Evolutionary conservation across 2,888 invertebrate genomes (phyloP).

Genomic region (Brenthis hecate): DNA sequence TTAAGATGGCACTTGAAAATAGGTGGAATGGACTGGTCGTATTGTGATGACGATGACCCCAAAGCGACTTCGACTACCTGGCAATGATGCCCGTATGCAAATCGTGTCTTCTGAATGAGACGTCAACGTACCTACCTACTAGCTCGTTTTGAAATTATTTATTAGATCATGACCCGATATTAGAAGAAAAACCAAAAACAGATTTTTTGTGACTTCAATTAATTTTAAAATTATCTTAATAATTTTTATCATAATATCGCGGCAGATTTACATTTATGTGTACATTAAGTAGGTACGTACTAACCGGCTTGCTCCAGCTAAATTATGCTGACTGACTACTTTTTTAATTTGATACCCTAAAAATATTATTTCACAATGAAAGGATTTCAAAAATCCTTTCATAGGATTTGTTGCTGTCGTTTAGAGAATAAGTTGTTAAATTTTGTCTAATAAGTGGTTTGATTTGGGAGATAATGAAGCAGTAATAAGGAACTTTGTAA

Average conservation of each 20-base stretch:
- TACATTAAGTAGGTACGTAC: too few species aligned
- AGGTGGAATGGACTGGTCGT: slow-evolving; percentile 62
- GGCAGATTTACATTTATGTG: slow-evolving; percentile 6
- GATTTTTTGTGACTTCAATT: slow-evolving; percentile 36
- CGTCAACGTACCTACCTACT: slow-evolving; percentile 64
- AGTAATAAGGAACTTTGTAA: too few species aligned
- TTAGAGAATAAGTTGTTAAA: too few species aligned
- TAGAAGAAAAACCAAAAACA: slow-evolving; percentile 34
- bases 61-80: slow-evolving; percentile 64
- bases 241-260: slow-evolving; percentile 11
- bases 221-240: slow-evolving; percentile 23
- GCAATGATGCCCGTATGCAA: slow-evolving; percentile 70
- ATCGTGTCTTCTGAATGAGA: slow-evolving; percentile 63
- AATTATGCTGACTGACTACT: too few species aligned
- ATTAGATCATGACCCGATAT: slow-evolving; percentile 59
- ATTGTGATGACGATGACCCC: slow-evolving; percentile 75
- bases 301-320: too few species aligned
- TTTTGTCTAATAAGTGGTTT: too few species aligned
- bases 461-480: too few species aligned
- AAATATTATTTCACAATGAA: too few species aligned
- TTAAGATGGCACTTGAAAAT: slow-evolving; percentile 71
- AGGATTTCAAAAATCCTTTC: too few species aligned
- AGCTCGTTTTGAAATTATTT: slow-evolving; percentile 64
- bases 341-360: too few species aligned
- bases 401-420: too few species aligned